Evolutionary conservation across 23 tunicate genomes (phyloP), one percentile per base, ranked within the genome.

Genomic region (Corella eumyota): DNA sequence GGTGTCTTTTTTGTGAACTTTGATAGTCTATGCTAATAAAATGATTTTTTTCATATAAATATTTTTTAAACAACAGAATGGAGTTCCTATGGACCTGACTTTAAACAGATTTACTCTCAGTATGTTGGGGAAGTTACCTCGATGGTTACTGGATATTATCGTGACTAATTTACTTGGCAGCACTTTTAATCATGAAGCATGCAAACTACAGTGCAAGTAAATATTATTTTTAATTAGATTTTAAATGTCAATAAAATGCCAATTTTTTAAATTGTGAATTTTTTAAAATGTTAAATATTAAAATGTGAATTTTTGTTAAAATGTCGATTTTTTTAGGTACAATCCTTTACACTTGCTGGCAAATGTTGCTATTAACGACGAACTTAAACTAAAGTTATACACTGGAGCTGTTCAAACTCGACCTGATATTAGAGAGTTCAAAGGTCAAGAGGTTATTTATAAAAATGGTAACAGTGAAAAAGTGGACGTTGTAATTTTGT

Each of bases 401-500:
- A 25, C 74, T 32, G 90, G 74, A 3, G 57, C 32, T 35, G 79
- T 81, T 19, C 50, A 37, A 50, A 35, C 58, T 3, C 36, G 61
- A 50, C 79, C 79, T 6, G 90, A 57, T 19, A 36, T 72, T n/a
- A 61, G 59, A 66, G 11, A 58, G 30, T 34, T 81, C 45, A 46
- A 32, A 1, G 73, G 34, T 29, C 25, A 55, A 11, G 29, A 33
- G 6, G 74, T 61, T 4, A 37, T 36, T 28, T 72, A 58, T 65
- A 67, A 28, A 9, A 74, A 81, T 33, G 90, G 79, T 4, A 55
- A 36, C 44, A 58, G 48, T 22, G 79, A 72, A 13, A 7, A 64
- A 7, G 69, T 81, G n/a, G 90, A 81, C 57, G 3, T 61, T 56
- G 71, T 81, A 1, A 49, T 81, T 6, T 23, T 49, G 17, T 74